phyloP scores from a whole-genome alignment of 2,888 invertebrate genomes.

The Coleophora flavipennella region DNA sequence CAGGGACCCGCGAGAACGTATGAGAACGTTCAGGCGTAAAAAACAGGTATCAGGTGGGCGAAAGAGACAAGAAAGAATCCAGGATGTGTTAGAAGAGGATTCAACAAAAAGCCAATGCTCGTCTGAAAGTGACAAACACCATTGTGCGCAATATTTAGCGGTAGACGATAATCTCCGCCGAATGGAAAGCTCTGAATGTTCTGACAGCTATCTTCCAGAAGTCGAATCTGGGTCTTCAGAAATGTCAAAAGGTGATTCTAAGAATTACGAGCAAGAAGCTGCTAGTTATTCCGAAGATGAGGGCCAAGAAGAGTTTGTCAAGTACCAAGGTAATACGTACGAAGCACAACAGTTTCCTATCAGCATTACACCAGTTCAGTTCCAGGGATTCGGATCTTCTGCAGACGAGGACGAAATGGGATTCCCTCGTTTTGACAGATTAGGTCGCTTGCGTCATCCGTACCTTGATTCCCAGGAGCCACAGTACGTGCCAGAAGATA shows the following conservation, averaged over 20 bases:
- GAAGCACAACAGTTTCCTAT: constrained; percentile 59
- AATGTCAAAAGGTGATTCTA: constrained; percentile 69
- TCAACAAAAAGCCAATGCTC: constrained; percentile 66
- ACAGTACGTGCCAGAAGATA: constrained; percentile 60
- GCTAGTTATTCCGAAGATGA: constrained; percentile 72
- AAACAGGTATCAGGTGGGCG: constrained; percentile 74
- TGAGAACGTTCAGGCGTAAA: constrained; percentile 78
- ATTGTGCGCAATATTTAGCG: constrained; percentile 44
- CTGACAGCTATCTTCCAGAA: constrained; percentile 79
- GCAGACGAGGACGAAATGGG: constrained; percentile 79
- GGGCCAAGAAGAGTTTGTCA: constrained; percentile 61
- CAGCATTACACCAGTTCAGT: constrained; percentile 63
- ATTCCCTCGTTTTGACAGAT: constrained; percentile 74
- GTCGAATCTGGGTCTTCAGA: constrained; percentile 76
- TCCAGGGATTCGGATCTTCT: constrained; percentile 75
- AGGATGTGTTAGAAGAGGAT: constrained; percentile 67
- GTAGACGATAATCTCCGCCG: constrained; percentile 65
- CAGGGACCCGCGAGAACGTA: constrained; percentile 78
- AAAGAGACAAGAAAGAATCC: constrained; percentile 70
- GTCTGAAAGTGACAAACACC: constrained; percentile 63
- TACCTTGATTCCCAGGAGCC: constrained; percentile 66
- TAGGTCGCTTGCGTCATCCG: constrained; percentile 69
- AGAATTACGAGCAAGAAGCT: constrained; percentile 49
- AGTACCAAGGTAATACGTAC: constrained; percentile 50
- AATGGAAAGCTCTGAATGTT: constrained; percentile 76